Percentiles rank a stretch among this genome's conserved stretches.
These are phyloP conservation scores for Australoheros facetus DNA, from an alignment of 2,797 vertebrate species.

Conservation along the genomic window DNA sequence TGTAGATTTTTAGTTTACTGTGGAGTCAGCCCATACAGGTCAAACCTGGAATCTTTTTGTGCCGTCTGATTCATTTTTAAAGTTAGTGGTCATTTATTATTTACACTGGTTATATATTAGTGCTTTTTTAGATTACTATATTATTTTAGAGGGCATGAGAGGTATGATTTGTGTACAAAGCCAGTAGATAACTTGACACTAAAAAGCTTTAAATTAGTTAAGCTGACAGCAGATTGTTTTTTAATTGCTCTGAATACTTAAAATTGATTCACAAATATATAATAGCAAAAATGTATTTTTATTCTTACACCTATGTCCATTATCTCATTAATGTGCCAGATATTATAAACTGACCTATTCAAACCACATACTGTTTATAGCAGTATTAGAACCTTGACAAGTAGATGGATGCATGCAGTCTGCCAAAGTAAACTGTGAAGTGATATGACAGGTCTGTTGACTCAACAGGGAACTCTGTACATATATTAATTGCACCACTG, in stretches of 20 bases:
- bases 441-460: conserved; percentile 47
- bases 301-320: not conserved
- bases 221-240: not conserved
- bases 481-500: conserved; percentile 53
- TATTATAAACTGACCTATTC: not conserved
- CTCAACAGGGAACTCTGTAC: conserved; percentile 36
- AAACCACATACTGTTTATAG: conserved; percentile 7
- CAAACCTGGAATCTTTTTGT: conserved; percentile 6
- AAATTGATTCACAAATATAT: not conserved
- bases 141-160: conserved; percentile 26
- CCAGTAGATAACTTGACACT: not conserved
- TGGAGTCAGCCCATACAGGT: not conserved
- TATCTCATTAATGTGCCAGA: not conserved
- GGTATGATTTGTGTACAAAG: not conserved
- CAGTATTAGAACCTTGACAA: conserved; percentile 19
- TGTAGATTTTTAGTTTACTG: not conserved
- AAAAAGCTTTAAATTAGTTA: not conserved
- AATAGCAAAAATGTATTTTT: not conserved
- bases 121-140: conserved; percentile 23
- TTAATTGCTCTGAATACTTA: not conserved
- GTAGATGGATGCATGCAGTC: conserved; percentile 22
- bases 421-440: conserved; percentile 32
- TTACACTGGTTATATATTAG: conserved; percentile 22
- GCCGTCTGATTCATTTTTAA: conserved; percentile 25
- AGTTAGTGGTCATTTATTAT: conserved; percentile 28